phyloP scores from a whole-genome alignment of 2,113 vertebrate genomes.

The Ahaetulla prasina region DNA sequence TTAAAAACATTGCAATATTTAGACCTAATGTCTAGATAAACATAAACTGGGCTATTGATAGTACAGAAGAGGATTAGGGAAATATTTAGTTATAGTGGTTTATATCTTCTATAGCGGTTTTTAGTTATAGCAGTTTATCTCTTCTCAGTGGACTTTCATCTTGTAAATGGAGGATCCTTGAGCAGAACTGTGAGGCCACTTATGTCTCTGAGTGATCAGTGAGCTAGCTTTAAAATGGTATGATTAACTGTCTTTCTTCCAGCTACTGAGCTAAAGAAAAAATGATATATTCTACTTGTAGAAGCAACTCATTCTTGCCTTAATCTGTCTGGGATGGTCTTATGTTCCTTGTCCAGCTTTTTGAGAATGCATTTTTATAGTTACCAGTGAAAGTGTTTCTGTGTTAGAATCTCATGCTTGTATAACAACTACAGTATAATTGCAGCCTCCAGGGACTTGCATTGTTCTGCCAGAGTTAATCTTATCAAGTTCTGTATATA shows the following conservation, averaged over 20 bases:
- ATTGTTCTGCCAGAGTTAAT: neutral
- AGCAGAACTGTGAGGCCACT: neutral
- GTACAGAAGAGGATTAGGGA: neutral
- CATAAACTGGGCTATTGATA: constrained; percentile 16
- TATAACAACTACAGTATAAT: neutral
- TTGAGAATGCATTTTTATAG: neutral
- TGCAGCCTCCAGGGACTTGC: neutral
- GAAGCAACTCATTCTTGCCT: neutral
- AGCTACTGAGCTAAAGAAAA: neutral
- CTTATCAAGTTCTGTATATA: neutral
- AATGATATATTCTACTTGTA: neutral
- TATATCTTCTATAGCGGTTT: neutral
- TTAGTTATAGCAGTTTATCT: neutral
- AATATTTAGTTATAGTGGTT: neutral
- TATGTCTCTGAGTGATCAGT: neutral
- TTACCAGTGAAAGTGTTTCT: neutral
- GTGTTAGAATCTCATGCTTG: neutral
- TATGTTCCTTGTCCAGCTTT: neutral
- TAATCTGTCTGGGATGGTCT: neutral
- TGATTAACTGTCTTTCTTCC: neutral
- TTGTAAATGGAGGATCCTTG: neutral
- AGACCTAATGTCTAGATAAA: neutral
- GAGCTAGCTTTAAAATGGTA: neutral
- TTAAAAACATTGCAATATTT: constrained; percentile 11
- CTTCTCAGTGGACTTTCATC: neutral